Percentiles rank a stretch among this genome's conserved stretches.
phyloP scores from a whole-genome alignment of 2,113 vertebrate genomes.

The Speoplatyrhinus poulsoni region DNA sequence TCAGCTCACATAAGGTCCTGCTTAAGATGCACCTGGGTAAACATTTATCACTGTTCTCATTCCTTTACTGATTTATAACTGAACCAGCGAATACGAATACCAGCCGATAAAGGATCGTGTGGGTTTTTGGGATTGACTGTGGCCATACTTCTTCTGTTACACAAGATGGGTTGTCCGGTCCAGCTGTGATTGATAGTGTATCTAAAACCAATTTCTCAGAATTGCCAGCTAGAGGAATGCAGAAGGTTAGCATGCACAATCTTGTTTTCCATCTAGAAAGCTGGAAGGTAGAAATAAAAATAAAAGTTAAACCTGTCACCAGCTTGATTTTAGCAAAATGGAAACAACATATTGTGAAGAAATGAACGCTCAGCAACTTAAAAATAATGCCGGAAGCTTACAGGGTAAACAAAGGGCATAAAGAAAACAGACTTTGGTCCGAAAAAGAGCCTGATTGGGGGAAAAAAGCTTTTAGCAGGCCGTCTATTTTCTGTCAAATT shows the following conservation, averaged over 20 bases:
- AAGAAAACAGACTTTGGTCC: neutral
- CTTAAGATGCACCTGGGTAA: conserved; percentile 2
- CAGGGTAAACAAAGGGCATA: conserved; percentile 24
- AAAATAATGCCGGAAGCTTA: conserved; percentile 54
- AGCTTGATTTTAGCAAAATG: conserved; percentile 59
- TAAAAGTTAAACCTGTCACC: conserved; percentile 40
- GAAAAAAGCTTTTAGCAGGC: conserved; percentile 46
- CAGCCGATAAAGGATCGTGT: neutral
- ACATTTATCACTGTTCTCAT: conserved; percentile 16
- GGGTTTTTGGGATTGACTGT: conserved; percentile 31
- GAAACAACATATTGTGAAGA: conserved; percentile 55
- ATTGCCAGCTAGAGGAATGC: conserved; percentile 27
- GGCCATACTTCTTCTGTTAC: conserved; percentile 29
- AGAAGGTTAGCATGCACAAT: conserved; percentile 43
- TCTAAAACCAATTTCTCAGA: conserved; percentile 59
- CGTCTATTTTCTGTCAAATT: conserved; percentile 55
- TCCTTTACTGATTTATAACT: conserved; percentile 12
- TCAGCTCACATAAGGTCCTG: conserved; percentile 8
- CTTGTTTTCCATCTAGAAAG: conserved; percentile 31
- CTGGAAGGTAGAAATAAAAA: neutral
- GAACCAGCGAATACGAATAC: conserved; percentile 1
- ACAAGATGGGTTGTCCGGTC: conserved; percentile 25
- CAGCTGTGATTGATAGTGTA: conserved; percentile 58
- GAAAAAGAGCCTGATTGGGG: conserved; percentile 30
- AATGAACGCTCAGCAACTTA: conserved; percentile 53